Conservation (phyloP, 2,888 invertebrate species). For the Charanyca ferruginea region DNA sequence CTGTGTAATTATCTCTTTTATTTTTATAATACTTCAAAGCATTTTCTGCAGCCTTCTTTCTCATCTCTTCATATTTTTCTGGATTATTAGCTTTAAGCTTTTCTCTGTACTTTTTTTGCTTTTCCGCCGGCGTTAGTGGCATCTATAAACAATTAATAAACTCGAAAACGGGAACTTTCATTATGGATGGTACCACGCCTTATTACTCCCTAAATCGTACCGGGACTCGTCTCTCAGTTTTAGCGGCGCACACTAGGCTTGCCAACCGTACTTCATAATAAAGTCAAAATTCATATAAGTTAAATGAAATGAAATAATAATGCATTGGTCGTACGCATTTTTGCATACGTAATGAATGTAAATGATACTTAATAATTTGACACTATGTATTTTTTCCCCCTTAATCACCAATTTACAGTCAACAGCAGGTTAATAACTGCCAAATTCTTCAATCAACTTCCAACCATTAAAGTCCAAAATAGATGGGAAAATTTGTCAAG, state of each 20-base stretch:
- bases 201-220: constrained; percentile 1
- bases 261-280: constrained; percentile 1
- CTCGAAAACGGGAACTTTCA: constrained; percentile 5
- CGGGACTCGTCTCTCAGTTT: constrained; percentile 4
- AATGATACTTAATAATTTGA: too few relatives aligned
- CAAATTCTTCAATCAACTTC: too few relatives aligned
- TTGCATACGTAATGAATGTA: too few relatives aligned
- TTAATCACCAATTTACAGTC: too few relatives aligned
- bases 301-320: too few relatives aligned
- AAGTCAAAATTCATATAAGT: constrained; percentile 5
- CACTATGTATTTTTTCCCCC: too few relatives aligned
- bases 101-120: constrained; percentile 44
- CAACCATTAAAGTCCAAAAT: too few relatives aligned
- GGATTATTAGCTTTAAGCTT: constrained; percentile 33
- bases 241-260: constrained; percentile 8
- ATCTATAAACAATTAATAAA: constrained; percentile 18
- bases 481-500: too few relatives aligned
- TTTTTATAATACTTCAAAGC: constrained; percentile 25
- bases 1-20: constrained; percentile 33
- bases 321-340: too few relatives aligned
- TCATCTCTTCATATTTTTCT: constrained; percentile 38
- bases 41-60: constrained; percentile 35
- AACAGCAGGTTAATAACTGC: too few relatives aligned
- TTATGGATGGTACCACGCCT: constrained; percentile 1
- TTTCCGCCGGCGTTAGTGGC: constrained; percentile 33